Evolutionary conservation across 2,888 invertebrate genomes (phyloP).

Genomic region (Drosophila maculinotata): DNA sequence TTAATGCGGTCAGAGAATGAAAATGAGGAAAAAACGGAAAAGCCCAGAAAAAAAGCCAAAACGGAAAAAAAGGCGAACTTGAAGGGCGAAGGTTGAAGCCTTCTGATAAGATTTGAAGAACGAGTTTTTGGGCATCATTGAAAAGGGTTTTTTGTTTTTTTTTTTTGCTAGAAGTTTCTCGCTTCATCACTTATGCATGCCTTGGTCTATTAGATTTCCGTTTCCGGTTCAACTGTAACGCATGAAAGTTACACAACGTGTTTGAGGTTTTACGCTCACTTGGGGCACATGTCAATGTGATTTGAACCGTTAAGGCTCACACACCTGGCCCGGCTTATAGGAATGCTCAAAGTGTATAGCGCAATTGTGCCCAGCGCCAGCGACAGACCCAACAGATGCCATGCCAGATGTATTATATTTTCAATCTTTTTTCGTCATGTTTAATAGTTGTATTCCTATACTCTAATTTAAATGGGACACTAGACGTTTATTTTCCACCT

Average conservation of each 20-base stretch:
- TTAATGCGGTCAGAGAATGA: slow-evolving; percentile 43
- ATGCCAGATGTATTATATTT: slow-evolving; percentile 29
- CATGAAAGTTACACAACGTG: slow-evolving; percentile 72
- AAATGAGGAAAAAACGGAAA: slow-evolving; percentile 35
- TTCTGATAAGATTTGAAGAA: slow-evolving; percentile 70
- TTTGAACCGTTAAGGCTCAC: slow-evolving; percentile 71
- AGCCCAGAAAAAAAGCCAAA: slow-evolving; percentile 9
- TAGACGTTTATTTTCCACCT: too few relatives aligned
- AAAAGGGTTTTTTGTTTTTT: slow-evolving; percentile 63
- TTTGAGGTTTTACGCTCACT: slow-evolving; percentile 79
- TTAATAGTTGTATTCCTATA: slow-evolving; percentile 11
- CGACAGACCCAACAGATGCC: slow-evolving; percentile 7
- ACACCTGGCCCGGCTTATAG: slow-evolving; percentile 61
- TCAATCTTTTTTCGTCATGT: slow-evolving; percentile 12
- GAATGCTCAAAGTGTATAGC: slow-evolving; percentile 31
- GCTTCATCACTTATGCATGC: slow-evolving; percentile 79
- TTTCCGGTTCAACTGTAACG: slow-evolving; percentile 78
- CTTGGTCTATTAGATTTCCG: slow-evolving; percentile 81
- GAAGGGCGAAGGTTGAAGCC: slow-evolving; percentile 64
- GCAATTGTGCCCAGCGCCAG: too few relatives aligned
- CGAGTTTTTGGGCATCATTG: slow-evolving; percentile 46
- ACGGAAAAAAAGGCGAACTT: slow-evolving; percentile 46
- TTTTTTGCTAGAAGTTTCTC: slow-evolving; percentile 57
- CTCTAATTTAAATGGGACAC: slow-evolving; percentile 8
- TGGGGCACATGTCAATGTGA: slow-evolving; percentile 71